These are phyloP conservation scores for Sapayoa aenigma DNA, from an alignment of 2,113 vertebrate genomes.

Conservation along the genomic window DNA sequence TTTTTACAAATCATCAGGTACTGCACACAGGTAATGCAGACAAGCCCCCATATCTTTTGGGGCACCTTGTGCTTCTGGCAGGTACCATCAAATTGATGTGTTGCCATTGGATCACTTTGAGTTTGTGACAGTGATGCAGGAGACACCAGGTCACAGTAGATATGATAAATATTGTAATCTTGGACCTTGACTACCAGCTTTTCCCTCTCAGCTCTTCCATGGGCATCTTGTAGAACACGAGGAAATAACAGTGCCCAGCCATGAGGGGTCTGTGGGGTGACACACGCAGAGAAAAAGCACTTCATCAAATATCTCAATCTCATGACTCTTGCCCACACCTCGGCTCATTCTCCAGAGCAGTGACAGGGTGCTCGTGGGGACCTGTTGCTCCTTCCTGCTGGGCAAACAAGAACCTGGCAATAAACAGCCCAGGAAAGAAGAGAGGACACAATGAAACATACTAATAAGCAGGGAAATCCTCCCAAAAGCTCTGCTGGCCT, in stretches of 20 bases:
- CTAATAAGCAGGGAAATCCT: neutral
- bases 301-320: rapidly evolving
- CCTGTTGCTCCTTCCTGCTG: neutral
- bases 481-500: neutral
- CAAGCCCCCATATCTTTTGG: rapidly evolving
- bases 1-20: neutral
- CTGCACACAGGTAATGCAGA: neutral
- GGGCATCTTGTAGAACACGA: neutral
- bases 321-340: rapidly evolving
- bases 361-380: neutral
- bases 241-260: neutral
- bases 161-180: rapidly evolving
- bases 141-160: rapidly evolving
- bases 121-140: rapidly evolving
- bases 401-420: neutral
- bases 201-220: neutral
- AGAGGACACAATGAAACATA: rapidly evolving
- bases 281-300: neutral
- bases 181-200: neutral
- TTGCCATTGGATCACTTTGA: rapidly evolving
- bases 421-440: neutral
- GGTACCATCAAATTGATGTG: rapidly evolving
- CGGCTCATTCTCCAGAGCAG: neutral
- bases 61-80: neutral
- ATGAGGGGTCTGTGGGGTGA: too few relatives aligned